Evolutionary conservation across 2,797 vertebrate genomes (phyloP).

Genomic region (Scolopax rusticola): DNA sequence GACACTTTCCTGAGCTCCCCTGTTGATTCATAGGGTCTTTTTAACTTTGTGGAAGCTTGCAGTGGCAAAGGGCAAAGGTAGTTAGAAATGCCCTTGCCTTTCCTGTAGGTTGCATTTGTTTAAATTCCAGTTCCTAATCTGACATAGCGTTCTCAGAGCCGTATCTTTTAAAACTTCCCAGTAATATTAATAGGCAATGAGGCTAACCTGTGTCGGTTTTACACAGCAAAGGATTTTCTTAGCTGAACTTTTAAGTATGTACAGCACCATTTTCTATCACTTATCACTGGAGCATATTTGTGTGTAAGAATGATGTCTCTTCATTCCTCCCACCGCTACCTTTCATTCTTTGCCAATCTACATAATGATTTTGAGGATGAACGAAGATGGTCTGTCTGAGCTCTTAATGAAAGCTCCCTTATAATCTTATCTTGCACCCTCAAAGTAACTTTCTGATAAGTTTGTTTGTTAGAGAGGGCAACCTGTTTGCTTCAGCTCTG

Average conservation of each 20-base stretch:
- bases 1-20: neutral
- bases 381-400: neutral
- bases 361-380: conserved; percentile 26
- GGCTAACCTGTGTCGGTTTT: neutral
- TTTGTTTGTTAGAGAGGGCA: conserved; percentile 12
- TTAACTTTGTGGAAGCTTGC: neutral
- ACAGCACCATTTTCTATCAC: neutral
- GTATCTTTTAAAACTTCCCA: neutral
- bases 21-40: neutral
- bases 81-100: neutral
- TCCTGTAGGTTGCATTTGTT: neutral
- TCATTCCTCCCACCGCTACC: conserved; percentile 50
- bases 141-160: neutral
- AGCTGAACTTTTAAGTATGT: neutral
- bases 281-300: conserved; percentile 32
- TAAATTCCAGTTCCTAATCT: conserved; percentile 15
- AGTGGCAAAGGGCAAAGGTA: neutral
- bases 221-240: neutral
- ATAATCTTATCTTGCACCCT: conserved; percentile 29
- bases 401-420: conserved; percentile 9
- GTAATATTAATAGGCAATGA: neutral
- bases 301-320: conserved; percentile 50
- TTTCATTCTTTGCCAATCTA: conserved; percentile 46
- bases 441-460: conserved; percentile 30
- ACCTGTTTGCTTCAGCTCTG: conserved; percentile 11